Evolutionary conservation across 1,140 invertebrate genomes (phyloP).

Genomic region (Sarcophaga peregrina): DNA sequence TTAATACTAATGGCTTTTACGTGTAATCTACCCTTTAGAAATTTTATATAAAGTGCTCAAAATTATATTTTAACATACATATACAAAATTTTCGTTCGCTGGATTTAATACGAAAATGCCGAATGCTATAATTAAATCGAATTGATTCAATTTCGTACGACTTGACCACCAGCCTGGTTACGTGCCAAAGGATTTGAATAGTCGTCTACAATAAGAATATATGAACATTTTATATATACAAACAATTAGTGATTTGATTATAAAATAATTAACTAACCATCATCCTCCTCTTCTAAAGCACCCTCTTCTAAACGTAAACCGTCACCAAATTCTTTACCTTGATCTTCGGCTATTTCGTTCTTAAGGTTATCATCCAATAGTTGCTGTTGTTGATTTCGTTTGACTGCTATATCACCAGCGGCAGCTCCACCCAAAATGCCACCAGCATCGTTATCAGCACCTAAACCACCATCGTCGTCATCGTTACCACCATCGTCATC

Average conservation of each 20-base stretch:
- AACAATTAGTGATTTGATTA: not conserved
- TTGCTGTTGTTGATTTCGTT: constrained; percentile 58
- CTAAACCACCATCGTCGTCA: constrained; percentile 53
- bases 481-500: constrained; percentile 49
- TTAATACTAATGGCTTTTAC: no score
- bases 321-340: constrained; percentile 64
- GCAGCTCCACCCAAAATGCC: constrained; percentile 36
- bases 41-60: not conserved
- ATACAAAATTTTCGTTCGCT: no score
- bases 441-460: constrained; percentile 41
- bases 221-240: not conserved
- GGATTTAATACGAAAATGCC: no score
- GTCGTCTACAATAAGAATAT: constrained; percentile 51
- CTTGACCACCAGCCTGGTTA: constrained; percentile 56
- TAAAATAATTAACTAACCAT: constrained; percentile 51
- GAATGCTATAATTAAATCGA: no score
- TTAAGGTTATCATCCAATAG: constrained; percentile 61
- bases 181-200: constrained; percentile 57
- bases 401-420: constrained; percentile 59
- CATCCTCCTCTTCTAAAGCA: constrained; percentile 60
- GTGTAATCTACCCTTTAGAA: not conserved
- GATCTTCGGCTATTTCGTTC: constrained; percentile 63
- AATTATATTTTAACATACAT: no score
- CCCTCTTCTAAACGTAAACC: constrained; percentile 59
- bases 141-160: constrained; percentile 56